Base-by-base conservation (phyloP, 2,113 vertebrate species). In the Nycticryphes semicollaris region DNA sequence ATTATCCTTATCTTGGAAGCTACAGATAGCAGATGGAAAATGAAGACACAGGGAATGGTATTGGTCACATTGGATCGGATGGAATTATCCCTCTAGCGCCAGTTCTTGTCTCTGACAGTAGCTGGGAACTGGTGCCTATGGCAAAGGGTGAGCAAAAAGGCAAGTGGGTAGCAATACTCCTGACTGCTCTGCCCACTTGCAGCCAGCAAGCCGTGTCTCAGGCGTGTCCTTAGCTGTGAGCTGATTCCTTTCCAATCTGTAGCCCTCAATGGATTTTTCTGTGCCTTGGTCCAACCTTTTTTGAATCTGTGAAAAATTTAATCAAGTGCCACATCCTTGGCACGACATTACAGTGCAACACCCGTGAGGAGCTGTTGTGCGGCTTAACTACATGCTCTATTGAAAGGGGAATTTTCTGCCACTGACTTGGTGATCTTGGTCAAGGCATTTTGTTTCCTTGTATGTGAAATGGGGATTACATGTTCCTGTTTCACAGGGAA, bases 281-380 rank as follows among this genome's bases (percentile, higher is more conserved):
- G 30, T 76, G 56, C 18, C 37, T 67, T 70, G 30, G 31, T 69
- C 68, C 64, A 66, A 13, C 7, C 11, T 14, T 53, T 89, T 69
- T 14, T 74, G 35, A 89, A 39, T 59, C 39, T 45, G 39, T 64
- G 63, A 89, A 86, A 60, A 81, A 28, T 24, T 1, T 39, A 28
- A 22, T 77, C 35, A 17, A n/a, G 41, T 37, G 54, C 22, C 62
- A 0, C 27, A 43, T 68, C 66, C 27, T 59, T 70, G 68, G n/a
- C 14, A 3, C 30, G 56, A 18, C 2, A 4, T 67, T 41, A 8
- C 21, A 69, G 33, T 22, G 33, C 54, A 51, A 6, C 5, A 16
- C 11, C 56, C 0, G 0, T 83, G 76, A 27, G 37, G 37, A 31
- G 37, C 48, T 66, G 37, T 21, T 37, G 12, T 7, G 16, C 3